A percentile compares a stretch with the other conserved stretches of the same genome.
These are phyloP conservation scores for Pungitius pungitius DNA, from an alignment of 2,113 vertebrate species.

Conservation along the genomic window DNA sequence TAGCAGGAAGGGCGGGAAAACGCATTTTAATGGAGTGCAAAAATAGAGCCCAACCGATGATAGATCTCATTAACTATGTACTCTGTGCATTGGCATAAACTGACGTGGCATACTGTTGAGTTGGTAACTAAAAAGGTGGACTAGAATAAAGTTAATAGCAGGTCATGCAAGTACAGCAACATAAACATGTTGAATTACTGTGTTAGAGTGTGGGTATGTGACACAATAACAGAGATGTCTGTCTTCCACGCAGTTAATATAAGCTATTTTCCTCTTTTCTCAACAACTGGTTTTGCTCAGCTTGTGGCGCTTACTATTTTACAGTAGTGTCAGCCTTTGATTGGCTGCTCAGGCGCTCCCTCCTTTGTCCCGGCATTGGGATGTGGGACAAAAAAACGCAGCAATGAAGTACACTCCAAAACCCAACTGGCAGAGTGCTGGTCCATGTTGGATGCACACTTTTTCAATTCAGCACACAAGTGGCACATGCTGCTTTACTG, in stretches of 20 bases:
- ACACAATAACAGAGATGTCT: background rate
- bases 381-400: background rate
- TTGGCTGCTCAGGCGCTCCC: constrained; percentile 8
- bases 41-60: background rate
- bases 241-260: too few species aligned
- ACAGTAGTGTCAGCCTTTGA: background rate
- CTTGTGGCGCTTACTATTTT: background rate
- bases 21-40: background rate
- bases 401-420: background rate
- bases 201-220: background rate
- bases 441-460: background rate
- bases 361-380: background rate
- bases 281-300: background rate
- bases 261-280: background rate
- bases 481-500: background rate
- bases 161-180: background rate
- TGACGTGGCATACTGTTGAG: background rate
- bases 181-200: background rate
- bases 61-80: background rate
- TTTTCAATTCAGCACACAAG: constrained; percentile 16
- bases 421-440: background rate
- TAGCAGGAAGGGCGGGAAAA: background rate
- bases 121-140: background rate
- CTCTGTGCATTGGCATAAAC: background rate
- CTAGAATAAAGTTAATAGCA: background rate